Evolutionary conservation across 2,797 vertebrate genomes (phyloP).

Genomic region (Agapornis canus): DNA sequence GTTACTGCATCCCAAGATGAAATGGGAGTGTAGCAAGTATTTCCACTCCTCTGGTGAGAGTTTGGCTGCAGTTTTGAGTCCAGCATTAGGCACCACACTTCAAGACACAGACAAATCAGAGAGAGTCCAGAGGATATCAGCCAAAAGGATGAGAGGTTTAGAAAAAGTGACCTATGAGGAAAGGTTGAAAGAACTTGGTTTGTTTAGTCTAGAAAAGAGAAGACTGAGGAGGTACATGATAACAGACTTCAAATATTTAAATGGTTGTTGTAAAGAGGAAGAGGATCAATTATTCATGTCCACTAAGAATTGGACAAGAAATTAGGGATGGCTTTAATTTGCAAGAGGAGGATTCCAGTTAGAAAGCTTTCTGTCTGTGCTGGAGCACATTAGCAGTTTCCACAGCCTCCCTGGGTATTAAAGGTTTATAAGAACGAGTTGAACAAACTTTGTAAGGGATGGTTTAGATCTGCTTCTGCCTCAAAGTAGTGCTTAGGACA

Average conservation of each 20-base stretch:
- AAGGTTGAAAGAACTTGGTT: conserved; percentile 78
- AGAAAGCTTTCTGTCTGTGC: background rate
- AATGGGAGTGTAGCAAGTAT: rapidly evolving
- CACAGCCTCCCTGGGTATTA: background rate
- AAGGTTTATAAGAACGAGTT: background rate
- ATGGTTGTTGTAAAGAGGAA: conserved; percentile 50
- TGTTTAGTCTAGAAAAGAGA: conserved; percentile 69
- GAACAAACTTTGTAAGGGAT: conserved; percentile 6
- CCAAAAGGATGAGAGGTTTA: conserved; percentile 67
- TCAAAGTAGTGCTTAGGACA: conserved; percentile 1
- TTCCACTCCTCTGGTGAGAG: background rate
- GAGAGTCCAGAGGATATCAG: conserved; percentile 20
- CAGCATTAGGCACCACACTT: background rate
- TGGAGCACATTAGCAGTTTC: conserved; percentile 7
- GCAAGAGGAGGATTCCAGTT: conserved; percentile 7
- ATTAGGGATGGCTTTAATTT: conserved; percentile 45
- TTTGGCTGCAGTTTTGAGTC: background rate
- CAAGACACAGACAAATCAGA: background rate
- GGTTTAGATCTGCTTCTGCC: background rate
- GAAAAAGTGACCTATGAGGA: conserved; percentile 50
- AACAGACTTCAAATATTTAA: conserved; percentile 72
- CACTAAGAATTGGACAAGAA: conserved; percentile 55
- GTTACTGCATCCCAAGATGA: background rate
- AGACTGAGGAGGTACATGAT: conserved; percentile 68
- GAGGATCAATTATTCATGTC: conserved; percentile 63